Evolutionary conservation across 2,113 vertebrate species (phyloP), one percentile per base, ranked within the genome.

Genomic region (Phocoena sinus): DNA sequence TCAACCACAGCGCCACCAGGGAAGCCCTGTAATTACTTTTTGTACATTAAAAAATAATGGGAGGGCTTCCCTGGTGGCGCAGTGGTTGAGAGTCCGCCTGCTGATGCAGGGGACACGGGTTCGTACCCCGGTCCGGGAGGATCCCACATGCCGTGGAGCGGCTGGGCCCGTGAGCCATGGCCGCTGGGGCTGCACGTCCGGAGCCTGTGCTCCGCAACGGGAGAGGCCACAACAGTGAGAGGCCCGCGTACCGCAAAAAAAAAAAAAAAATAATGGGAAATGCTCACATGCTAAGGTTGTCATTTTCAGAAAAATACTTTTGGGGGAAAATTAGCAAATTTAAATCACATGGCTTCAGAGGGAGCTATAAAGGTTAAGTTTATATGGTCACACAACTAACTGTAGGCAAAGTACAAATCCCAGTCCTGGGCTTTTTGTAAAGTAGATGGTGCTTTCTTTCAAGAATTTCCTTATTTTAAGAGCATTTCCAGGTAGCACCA

Each of bases 221-320:
- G 6, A 41, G 41, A 41, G 41, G 41, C 41, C 41, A 41, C 5
- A 41, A 41, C 41, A 41, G 41, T 7, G 41, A 41, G 41, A 41
- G 41, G 41, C 6, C 41, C 41, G 6, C 41, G 41, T 41, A 41
- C 41, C 41, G 7, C 6, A 41, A 41, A 41, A 41, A 41, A 41
- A 41, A 41, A 41, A 41, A 60, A 71, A 63, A 88, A 88, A 70
- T 3, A 80, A 91, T 10, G 41, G 33, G 20, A 86, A 81, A 60
- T 68, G 60, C 21, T 74, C 33, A 33, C 15, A 2, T 85, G 44
- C 28, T 88, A 77, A 62, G 9, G 62, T 33, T 87, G 36, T 31
- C 56, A 92, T 89, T 79, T 94, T 79, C 26, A 94, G 44, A 93
- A 83, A 94, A 79, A 67, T 62, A 81, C 9, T 68, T 95, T 82